Conservation (phyloP, 1,140 invertebrate genomes). For the Gryon sp. region DNA sequence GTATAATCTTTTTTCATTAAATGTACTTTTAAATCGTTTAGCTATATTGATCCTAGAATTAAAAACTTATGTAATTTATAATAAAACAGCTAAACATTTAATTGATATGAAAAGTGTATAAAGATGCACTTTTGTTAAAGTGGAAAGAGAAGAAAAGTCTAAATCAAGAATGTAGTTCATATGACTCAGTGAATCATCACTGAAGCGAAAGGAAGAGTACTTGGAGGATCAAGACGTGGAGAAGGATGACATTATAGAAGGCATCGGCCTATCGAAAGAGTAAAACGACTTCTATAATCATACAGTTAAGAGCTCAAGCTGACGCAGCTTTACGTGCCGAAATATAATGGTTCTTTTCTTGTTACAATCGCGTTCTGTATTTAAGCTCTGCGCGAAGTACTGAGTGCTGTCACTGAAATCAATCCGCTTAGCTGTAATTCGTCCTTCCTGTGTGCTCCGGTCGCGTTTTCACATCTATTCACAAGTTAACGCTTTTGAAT, state of each 20-base stretch:
- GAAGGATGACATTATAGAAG: conserved; percentile 32
- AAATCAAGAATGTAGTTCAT: conserved; percentile 23
- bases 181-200: conserved; percentile 42
- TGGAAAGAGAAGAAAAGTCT: too few relatives aligned
- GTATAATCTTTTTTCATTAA: too few relatives aligned
- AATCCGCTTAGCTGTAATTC: conserved; percentile 44
- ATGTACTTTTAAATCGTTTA: too few relatives aligned
- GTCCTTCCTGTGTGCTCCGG: conserved; percentile 2
- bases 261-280: conserved; percentile 47
- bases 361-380: conserved; percentile 67
- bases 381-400: conserved; percentile 54
- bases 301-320: conserved; percentile 71
- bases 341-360: conserved; percentile 75
- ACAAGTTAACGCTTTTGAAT: conserved; percentile 2
- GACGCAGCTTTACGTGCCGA: conserved; percentile 74
- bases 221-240: conserved; percentile 25
- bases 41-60: too few relatives aligned
- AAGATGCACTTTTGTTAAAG: too few relatives aligned
- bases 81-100: too few relatives aligned
- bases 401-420: conserved; percentile 35
- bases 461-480: background rate
- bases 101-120: too few relatives aligned
- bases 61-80: too few relatives aligned
- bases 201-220: conserved; percentile 23
- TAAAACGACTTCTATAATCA: conserved; percentile 44